These are phyloP conservation scores for Trypoxylus dichotomus DNA, from an alignment of 1,140 invertebrate species.

Conservation along the genomic window DNA sequence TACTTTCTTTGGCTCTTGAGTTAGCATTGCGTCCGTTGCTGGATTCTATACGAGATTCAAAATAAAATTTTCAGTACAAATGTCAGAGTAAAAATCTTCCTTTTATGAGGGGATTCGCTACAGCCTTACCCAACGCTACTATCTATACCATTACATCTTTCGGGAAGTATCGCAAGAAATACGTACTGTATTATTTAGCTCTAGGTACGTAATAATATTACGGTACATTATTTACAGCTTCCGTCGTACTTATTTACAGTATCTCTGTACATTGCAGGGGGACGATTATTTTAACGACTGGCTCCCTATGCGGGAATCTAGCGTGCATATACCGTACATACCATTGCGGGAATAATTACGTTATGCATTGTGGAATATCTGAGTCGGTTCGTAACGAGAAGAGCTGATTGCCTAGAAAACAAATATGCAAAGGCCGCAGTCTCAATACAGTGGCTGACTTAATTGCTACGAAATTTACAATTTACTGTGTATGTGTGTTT, in stretches of 20 bases:
- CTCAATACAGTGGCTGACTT: not conserved
- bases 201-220: not conserved
- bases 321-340: not conserved
- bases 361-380: not conserved
- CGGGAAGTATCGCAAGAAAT: too few species aligned
- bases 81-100: too few species aligned
- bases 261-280: not conserved
- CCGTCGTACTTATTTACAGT: not conserved
- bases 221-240: not conserved
- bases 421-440: not conserved
- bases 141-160: too few species aligned
- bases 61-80: too few species aligned
- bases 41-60: too few species aligned
- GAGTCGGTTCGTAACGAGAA: not conserved
- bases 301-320: not conserved
- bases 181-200: too few species aligned
- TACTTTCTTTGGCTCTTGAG: too few species aligned
- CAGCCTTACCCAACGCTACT: too few species aligned
- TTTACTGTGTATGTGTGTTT: not conserved
- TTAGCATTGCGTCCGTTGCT: too few species aligned
- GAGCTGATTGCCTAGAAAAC: not conserved
- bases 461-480: not conserved
- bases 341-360: conserved; percentile 6
- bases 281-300: not conserved
- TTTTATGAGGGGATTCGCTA: too few species aligned